These are phyloP conservation scores for Nothocercus nigrocapillus DNA, from an alignment of 2,113 vertebrate species.

Conservation along the genomic window DNA sequence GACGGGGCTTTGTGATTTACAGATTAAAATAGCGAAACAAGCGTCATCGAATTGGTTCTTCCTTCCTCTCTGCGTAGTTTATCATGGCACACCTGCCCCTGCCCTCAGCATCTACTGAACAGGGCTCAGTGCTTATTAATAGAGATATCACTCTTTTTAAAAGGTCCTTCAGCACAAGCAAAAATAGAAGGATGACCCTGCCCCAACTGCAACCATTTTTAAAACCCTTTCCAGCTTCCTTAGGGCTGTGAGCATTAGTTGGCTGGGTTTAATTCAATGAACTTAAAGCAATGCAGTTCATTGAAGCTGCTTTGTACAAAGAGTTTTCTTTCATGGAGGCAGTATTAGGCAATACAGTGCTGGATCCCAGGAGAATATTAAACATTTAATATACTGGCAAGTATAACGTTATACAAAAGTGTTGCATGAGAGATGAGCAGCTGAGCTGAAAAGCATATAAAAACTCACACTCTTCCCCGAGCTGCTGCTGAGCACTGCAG, in stretches of 20 bases:
- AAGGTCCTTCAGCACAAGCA: background rate
- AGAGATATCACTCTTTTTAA: background rate
- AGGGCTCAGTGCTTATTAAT: background rate
- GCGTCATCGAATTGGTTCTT: background rate
- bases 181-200: conserved; percentile 1
- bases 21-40: conserved; percentile 8
- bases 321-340: conserved; percentile 10
- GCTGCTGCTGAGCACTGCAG: background rate
- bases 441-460: conserved; percentile 35
- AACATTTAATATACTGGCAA: conserved; percentile 62
- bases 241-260: background rate
- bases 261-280: conserved; percentile 19
- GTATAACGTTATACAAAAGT: conserved; percentile 44
- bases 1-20: background rate
- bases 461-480: background rate
- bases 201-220: conserved; percentile 12
- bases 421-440: conserved; percentile 1
- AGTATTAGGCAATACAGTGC: conserved; percentile 14
- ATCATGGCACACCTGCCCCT: background rate
- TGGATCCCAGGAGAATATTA: conserved; percentile 38
- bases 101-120: background rate
- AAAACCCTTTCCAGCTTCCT: conserved; percentile 24
- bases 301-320: conserved; percentile 7
- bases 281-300: conserved; percentile 14
- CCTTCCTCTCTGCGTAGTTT: background rate